Conservation (phyloP, 92 coral and sea anemone species). For the Porites cylindrica region DNA sequence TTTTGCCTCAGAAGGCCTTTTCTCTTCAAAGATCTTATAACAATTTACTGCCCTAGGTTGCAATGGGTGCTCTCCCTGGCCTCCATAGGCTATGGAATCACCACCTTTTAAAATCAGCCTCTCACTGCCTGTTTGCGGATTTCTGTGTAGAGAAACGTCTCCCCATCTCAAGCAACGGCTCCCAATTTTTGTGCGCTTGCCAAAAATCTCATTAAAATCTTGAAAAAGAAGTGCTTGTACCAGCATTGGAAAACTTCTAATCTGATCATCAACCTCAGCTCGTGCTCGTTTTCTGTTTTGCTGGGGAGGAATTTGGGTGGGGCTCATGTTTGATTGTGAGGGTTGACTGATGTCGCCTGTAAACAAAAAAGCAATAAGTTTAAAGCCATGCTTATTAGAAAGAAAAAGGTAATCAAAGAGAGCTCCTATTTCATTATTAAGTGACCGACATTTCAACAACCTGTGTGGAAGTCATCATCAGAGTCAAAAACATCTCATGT, state of each 20-base stretch:
- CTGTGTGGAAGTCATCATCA: no score
- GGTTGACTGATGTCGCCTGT: background rate
- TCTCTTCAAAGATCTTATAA: background rate
- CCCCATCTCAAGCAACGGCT: conserved; percentile 26
- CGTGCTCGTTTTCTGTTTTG: background rate
- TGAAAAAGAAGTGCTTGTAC: background rate
- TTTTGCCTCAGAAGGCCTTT: background rate
- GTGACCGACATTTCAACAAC: no score
- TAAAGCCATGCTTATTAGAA: no score
- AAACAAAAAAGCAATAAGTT: background rate
- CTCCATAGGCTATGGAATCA: background rate
- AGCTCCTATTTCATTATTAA: no score
- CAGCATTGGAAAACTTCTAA: background rate
- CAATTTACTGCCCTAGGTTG: background rate
- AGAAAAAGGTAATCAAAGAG: no score
- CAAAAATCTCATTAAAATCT: conserved; percentile 10
- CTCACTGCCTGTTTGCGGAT: background rate
- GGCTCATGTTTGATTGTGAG: background rate
- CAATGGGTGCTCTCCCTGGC: background rate
- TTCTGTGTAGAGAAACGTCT: background rate
- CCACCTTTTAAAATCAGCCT: background rate
- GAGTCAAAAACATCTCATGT: no score
- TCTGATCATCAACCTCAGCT: background rate
- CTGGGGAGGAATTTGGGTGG: background rate
- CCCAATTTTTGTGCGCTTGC: background rate